phyloP scores from a whole-genome alignment of 1,140 invertebrate species.

The Drosophila neocordata region DNA sequence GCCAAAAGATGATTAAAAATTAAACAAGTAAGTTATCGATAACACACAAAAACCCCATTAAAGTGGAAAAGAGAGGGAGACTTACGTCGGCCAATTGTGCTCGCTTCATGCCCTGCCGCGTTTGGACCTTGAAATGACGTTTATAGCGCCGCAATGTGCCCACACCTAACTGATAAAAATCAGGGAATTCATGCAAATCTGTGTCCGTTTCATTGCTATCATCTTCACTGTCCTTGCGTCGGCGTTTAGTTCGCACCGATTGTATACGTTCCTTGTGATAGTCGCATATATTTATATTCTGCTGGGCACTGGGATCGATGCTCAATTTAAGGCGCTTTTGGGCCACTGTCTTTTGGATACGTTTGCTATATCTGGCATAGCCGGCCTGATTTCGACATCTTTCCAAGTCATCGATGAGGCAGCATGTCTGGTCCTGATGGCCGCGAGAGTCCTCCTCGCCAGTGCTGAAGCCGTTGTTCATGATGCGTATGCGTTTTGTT shows the following conservation, averaged over 20 bases:
- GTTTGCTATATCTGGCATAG: slow-evolving; percentile 98
- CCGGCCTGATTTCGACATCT: slow-evolving; percentile 92
- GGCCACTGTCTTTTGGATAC: slow-evolving; percentile 97
- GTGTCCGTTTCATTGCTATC: slow-evolving; percentile 94
- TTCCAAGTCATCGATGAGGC: slow-evolving; percentile 94
- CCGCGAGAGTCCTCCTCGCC: slow-evolving; percentile 93
- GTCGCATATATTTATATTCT: slow-evolving; percentile 97
- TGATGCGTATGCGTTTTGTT: slow-evolving; percentile 48
- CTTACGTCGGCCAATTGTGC: slow-evolving; percentile 97
- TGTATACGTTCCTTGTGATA: slow-evolving; percentile 98
- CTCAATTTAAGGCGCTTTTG: slow-evolving; percentile 95
- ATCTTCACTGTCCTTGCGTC: slow-evolving; percentile 95
- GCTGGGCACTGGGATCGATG: slow-evolving; percentile 92
- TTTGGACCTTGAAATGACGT: slow-evolving; percentile 95
- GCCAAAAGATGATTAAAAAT: not conserved
- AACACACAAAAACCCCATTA: not conserved
- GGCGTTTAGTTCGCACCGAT: slow-evolving; percentile 92
- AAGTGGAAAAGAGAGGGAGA: slow-evolving; percentile 48
- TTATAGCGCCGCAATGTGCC: slow-evolving; percentile 97
- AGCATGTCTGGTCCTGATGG: slow-evolving; percentile 95
- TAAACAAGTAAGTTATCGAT: not conserved
- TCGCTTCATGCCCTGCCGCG: slow-evolving; percentile 95
- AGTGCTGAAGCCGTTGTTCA: slow-evolving; percentile 93
- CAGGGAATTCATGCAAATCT: slow-evolving; percentile 93
- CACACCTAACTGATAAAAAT: slow-evolving; percentile 95